These are phyloP conservation scores for Antheraea assamensis DNA, from an alignment of 2,888 invertebrate genomes.

Conservation along the genomic window DNA sequence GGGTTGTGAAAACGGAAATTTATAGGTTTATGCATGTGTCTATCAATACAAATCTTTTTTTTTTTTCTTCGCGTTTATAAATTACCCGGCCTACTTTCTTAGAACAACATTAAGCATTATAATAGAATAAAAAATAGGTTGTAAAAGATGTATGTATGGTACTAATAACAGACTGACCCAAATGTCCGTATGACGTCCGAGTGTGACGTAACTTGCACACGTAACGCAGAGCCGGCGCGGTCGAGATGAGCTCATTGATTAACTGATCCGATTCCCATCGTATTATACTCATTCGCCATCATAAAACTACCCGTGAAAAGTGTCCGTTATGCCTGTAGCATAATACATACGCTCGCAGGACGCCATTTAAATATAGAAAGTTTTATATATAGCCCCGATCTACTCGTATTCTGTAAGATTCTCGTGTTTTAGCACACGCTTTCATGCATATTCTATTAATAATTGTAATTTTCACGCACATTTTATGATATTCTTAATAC, in stretches of 20 bases:
- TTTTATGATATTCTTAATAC: neutral
- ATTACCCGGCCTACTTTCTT: conserved; percentile 52
- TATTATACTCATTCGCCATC: conserved; percentile 36
- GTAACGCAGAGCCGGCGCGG: conserved; percentile 43
- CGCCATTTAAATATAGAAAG: conserved; percentile 38
- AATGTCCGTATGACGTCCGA: conserved; percentile 68
- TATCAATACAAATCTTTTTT: conserved; percentile 33
- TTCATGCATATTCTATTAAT: conserved; percentile 10
- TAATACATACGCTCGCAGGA: conserved; percentile 31
- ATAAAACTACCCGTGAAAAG: conserved; percentile 27
- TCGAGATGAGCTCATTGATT: conserved; percentile 54
- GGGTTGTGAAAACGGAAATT: conserved; percentile 30
- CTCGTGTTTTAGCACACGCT: conserved; percentile 24
- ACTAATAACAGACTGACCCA: conserved; percentile 73
- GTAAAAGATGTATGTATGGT: conserved; percentile 66
- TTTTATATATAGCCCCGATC: conserved; percentile 21
- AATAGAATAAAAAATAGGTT: conserved; percentile 32
- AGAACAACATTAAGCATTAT: conserved; percentile 41
- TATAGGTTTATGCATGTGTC: conserved; percentile 21
- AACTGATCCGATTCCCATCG: conserved; percentile 51
- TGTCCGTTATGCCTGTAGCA: conserved; percentile 30
- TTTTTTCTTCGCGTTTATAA: conserved; percentile 32
- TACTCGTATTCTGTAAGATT: conserved; percentile 26
- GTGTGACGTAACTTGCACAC: conserved; percentile 63
- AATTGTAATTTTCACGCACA: conserved; percentile 1